phyloP scores from a whole-genome alignment of 35 echinoderm and acorn worm species.

The Amphiura filiformis region DNA sequence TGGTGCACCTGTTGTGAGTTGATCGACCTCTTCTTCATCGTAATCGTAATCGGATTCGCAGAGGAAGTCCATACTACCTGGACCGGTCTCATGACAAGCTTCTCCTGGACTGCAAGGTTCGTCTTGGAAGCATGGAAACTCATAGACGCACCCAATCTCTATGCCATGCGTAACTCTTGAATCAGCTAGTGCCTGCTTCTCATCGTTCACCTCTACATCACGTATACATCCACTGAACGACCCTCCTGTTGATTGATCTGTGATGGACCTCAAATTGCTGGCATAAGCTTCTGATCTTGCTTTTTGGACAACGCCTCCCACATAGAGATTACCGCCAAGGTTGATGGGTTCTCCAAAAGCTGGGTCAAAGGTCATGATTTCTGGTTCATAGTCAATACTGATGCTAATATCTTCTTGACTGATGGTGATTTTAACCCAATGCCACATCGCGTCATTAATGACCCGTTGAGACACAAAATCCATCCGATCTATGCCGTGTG shows the following conservation, averaged over 20 bases:
- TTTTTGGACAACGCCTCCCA: slow-evolving; percentile 87
- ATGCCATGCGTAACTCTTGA: slow-evolving; percentile 77
- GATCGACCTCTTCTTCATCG: neutral
- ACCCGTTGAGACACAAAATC: slow-evolving; percentile 56
- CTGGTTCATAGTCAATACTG: slow-evolving; percentile 78
- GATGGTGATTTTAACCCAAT: slow-evolving; percentile 71
- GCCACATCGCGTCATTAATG: slow-evolving; percentile 74
- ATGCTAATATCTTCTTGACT: slow-evolving; percentile 49
- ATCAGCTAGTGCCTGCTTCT: slow-evolving; percentile 70
- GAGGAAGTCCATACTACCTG: slow-evolving; percentile 47
- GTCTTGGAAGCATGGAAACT: slow-evolving; percentile 68
- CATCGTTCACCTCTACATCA: slow-evolving; percentile 84
- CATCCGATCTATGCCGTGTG: slow-evolving; percentile 30
- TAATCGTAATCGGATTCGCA: slow-evolving; percentile 34
- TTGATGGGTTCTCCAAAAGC: slow-evolving; percentile 21
- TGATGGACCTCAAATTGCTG: slow-evolving; percentile 63
- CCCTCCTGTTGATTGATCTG: slow-evolving; percentile 67
- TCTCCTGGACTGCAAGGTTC: slow-evolving; percentile 59
- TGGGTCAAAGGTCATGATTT: slow-evolving; percentile 28
- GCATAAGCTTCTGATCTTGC: slow-evolving; percentile 59
- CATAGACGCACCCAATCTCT: slow-evolving; percentile 71
- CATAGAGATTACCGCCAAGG: slow-evolving; percentile 56
- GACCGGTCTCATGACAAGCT: slow-evolving; percentile 64
- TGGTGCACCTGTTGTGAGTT: neutral
- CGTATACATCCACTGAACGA: slow-evolving; percentile 82